phyloP scores from a whole-genome alignment of 2,113 vertebrate genomes.

The Gymnarchus niloticus region DNA sequence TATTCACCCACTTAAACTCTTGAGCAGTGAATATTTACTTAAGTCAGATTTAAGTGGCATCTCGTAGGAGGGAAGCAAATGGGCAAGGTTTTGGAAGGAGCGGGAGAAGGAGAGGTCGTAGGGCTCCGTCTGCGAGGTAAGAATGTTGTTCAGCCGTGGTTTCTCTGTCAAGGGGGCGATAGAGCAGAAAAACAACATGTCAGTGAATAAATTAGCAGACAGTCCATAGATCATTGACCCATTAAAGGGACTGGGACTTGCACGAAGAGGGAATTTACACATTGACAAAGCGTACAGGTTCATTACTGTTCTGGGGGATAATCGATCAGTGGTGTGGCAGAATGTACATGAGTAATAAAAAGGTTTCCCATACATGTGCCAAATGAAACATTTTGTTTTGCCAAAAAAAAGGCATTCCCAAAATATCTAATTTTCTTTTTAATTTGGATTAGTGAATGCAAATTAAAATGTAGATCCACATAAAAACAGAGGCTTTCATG shows the following conservation, averaged over 20 bases:
- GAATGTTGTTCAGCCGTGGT: constrained; percentile 89
- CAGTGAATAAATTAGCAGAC: background rate
- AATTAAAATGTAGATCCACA: background rate
- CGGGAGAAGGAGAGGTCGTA: constrained; percentile 93
- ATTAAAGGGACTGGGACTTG: constrained; percentile 38
- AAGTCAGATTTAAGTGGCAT: constrained; percentile 80
- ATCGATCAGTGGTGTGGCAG: constrained; percentile 59
- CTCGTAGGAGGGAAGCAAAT: constrained; percentile 88
- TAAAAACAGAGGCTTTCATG: background rate
- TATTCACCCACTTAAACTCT: constrained; percentile 74
- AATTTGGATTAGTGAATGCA: background rate
- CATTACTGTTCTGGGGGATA: constrained; percentile 58
- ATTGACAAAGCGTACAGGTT: constrained; percentile 44
- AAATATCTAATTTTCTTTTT: background rate
- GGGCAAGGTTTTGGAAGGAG: constrained; percentile 95
- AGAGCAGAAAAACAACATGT: background rate
- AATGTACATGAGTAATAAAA: constrained; percentile 55
- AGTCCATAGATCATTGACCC: background rate
- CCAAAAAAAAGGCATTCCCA: background rate
- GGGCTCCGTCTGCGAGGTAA: constrained; percentile 92
- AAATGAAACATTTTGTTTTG: constrained; percentile 17
- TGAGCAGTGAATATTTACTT: constrained; percentile 83
- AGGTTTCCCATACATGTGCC: constrained; percentile 28
- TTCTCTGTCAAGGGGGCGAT: constrained; percentile 66
- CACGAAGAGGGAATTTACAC: constrained; percentile 43